A percentile compares a stretch with the other conserved stretches of the same genome.
Evolutionary conservation across 2,888 invertebrate genomes (phyloP).

Genomic region (Trachelus tabidus): DNA sequence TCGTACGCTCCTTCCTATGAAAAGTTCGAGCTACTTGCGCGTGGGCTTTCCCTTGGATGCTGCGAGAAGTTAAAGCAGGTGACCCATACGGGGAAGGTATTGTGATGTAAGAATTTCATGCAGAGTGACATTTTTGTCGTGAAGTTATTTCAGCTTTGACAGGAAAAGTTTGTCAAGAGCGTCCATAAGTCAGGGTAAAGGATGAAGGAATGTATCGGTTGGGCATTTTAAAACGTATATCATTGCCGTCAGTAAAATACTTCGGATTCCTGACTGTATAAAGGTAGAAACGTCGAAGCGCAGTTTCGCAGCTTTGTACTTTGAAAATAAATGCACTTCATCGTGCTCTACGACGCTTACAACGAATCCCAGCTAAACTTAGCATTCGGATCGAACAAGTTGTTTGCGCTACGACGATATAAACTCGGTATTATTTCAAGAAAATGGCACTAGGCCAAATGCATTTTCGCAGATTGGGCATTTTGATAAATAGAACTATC

Average conservation of each 20-base stretch:
- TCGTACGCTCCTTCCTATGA: background rate
- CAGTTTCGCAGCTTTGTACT: background rate
- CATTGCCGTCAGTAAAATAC: background rate
- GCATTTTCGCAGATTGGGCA: conserved; percentile 39
- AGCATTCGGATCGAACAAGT: background rate
- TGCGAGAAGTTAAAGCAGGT: background rate
- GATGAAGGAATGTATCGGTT: background rate
- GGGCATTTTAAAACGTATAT: background rate
- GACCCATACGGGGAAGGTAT: background rate
- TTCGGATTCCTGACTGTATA: background rate
- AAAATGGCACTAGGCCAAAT: conserved; percentile 35
- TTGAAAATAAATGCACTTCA: background rate
- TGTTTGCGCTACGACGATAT: background rate
- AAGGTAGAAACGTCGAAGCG: background rate
- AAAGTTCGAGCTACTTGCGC: background rate
- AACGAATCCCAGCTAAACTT: conserved; percentile 3
- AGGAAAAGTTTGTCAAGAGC: background rate
- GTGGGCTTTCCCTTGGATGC: background rate
- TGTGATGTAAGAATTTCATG: background rate
- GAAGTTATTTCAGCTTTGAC: background rate
- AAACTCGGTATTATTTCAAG: conserved; percentile 43
- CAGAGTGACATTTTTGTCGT: background rate
- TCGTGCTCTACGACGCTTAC: conserved; percentile 9
- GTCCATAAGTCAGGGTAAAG: background rate
- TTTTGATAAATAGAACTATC: conserved; percentile 37